Evolutionary conservation across 2,888 invertebrate genomes (phyloP).

Genomic region (Chymomyza caudatula): DNA sequence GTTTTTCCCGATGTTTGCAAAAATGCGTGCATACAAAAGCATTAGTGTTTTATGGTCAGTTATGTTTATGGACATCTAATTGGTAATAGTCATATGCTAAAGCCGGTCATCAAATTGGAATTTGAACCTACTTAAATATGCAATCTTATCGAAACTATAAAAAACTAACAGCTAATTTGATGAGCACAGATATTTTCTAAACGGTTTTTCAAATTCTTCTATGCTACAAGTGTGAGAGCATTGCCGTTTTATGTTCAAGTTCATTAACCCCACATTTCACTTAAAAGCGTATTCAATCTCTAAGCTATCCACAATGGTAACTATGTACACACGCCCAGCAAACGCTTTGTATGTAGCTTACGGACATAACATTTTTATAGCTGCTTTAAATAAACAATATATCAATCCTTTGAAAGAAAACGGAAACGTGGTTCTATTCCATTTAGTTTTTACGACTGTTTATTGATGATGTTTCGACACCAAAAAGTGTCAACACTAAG

Average conservation of each 20-base stretch:
- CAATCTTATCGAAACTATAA: background rate
- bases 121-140: background rate
- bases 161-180: background rate
- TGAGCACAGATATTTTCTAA: background rate
- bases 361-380: conserved; percentile 44
- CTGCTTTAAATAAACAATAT: conserved; percentile 11
- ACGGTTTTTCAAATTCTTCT: background rate
- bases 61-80: background rate
- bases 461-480: conserved; percentile 37
- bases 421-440: conserved; percentile 25
- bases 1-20: background rate
- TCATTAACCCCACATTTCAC: background rate
- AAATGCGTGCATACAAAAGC: background rate
- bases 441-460: conserved; percentile 53
- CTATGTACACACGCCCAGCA: background rate
- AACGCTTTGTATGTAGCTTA: conserved; percentile 40
- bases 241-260: background rate
- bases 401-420: background rate
- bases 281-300: background rate
- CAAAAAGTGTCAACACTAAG: conserved; percentile 60
- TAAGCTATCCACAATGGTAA: conserved; percentile 32
- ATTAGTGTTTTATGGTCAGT: background rate
- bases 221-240: background rate
- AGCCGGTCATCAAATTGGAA: background rate
- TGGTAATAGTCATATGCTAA: background rate